Evolutionary conservation across 2,797 vertebrate species (phyloP).

Genomic region (Danionella dracula): DNA sequence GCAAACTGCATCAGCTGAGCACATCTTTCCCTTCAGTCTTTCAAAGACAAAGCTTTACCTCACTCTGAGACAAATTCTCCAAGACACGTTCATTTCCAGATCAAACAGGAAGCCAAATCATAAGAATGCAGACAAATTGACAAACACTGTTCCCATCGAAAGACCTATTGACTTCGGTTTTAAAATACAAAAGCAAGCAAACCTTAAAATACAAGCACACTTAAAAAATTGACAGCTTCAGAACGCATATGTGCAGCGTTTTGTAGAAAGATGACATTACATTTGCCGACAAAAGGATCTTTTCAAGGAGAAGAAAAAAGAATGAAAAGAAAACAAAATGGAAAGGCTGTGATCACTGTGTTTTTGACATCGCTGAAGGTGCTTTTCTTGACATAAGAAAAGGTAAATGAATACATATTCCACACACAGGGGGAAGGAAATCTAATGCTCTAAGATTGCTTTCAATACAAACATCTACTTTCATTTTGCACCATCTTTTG

Average conservation of each 20-base stretch:
- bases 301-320: conserved; percentile 45
- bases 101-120: conserved; percentile 68
- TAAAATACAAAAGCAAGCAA: conserved; percentile 64
- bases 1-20: conserved; percentile 22
- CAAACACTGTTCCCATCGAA: conserved; percentile 56
- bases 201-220: conserved; percentile 10
- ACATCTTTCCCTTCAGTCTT: conserved; percentile 1
- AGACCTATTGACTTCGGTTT: conserved; percentile 67
- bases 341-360: conserved; percentile 14
- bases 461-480: conserved; percentile 31
- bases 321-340: conserved; percentile 22
- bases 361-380: conserved; percentile 13
- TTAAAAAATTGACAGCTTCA: conserved; percentile 33
- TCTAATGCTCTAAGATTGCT: conserved; percentile 22
- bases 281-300: conserved; percentile 20
- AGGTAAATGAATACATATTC: conserved; percentile 58
- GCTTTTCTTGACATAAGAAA: conserved; percentile 18
- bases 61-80: conserved; percentile 51
- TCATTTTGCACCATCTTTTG: conserved; percentile 32
- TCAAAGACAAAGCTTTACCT: conserved; percentile 13
- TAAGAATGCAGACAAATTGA: conserved; percentile 39
- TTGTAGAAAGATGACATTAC: conserved; percentile 33
- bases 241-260: conserved; percentile 28
- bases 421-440: conserved; percentile 25
- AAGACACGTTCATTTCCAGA: conserved; percentile 63